Evolutionary conservation across 2,113 vertebrate genomes (phyloP), one percentile per base, ranked within the genome.

Genomic region (Crotalus viridis): DNA sequence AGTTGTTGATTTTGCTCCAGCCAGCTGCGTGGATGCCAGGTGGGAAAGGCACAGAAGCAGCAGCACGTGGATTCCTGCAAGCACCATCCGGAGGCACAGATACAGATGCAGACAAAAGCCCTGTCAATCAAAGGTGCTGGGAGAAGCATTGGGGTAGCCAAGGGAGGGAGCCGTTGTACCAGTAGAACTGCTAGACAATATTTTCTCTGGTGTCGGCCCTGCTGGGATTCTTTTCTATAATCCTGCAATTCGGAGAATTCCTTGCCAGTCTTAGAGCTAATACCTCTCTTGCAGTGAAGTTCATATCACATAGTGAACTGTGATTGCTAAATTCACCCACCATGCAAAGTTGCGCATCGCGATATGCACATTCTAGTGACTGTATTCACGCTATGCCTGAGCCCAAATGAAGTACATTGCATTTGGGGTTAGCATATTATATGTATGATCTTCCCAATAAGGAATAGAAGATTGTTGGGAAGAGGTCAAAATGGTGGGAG

Each of bases 1-100:
- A 52, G 51, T 10, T 86, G 92, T 89, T 93, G 92, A 59, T 89
- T 93, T 39, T 59, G 64, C 92, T 46, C 57, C 39, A 46, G 54
- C 54, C 24, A 88, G 26, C 88, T 85, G 69, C 51, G 19, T 33
- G 88, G 86, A 86, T 22, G 46, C 39, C 74, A 86, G 92, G 88
- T 90, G 88, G 92, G 92, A 86, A 89, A 85, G 10, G 43, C 85
- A 39, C 61, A 22, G 87, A 48, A 54, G 87, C 87, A 56, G 61
- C 33, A 55, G 61, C 87, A n/a, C 61, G 56, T 74, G 39, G 91
- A 56, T 64, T 92, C 89, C 61, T 88, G 10, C 7, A 46, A 39
- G 54, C 51, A 33, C 74, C 52, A 39, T 39, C 19, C 4, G 19
- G 24, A 24, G 19, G 8, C 24, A 21, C 85, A 24, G 85, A 64